Evolutionary conservation across 1,140 invertebrate genomes (phyloP).

Genomic region (honey bee (Apis mellifera)): DNA sequence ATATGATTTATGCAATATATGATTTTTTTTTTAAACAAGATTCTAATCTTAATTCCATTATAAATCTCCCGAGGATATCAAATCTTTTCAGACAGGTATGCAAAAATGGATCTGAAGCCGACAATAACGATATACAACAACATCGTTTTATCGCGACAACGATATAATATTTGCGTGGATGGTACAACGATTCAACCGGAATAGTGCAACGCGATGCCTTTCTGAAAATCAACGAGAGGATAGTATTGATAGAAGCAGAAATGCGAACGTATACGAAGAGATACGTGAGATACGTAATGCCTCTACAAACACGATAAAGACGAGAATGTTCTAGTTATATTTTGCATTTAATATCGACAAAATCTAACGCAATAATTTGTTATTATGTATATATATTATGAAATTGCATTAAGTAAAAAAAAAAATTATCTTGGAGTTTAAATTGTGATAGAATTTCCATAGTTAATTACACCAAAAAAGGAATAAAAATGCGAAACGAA

Average conservation of each 20-base stretch:
- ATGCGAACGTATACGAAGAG: background rate
- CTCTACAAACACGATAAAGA: background rate
- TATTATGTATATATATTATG: too few species aligned
- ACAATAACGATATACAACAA: background rate
- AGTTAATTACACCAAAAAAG: too few species aligned
- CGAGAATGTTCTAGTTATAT: background rate
- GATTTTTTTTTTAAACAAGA: too few species aligned
- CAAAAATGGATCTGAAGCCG: background rate
- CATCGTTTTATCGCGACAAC: background rate
- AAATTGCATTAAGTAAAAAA: too few species aligned
- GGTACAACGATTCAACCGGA: background rate
- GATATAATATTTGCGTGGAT: background rate
- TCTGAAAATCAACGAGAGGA: slow-evolving; percentile 5
- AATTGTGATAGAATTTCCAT: too few species aligned
- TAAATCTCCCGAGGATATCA: background rate
- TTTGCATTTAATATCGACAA: background rate
- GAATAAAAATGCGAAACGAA: too few species aligned
- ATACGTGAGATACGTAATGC: slow-evolving; percentile 1
- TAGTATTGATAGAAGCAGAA: background rate
- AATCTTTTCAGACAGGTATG: background rate
- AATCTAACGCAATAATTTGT: background rate
- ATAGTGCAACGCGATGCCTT: slow-evolving; percentile 1
- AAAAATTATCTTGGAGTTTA: too few species aligned
- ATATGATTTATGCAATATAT: too few species aligned
- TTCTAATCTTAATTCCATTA: background rate